Percentiles rank a stretch among this genome's conserved stretches.
Conservation (phyloP, 2,113 vertebrate species). For the Cairina moschata region DNA sequence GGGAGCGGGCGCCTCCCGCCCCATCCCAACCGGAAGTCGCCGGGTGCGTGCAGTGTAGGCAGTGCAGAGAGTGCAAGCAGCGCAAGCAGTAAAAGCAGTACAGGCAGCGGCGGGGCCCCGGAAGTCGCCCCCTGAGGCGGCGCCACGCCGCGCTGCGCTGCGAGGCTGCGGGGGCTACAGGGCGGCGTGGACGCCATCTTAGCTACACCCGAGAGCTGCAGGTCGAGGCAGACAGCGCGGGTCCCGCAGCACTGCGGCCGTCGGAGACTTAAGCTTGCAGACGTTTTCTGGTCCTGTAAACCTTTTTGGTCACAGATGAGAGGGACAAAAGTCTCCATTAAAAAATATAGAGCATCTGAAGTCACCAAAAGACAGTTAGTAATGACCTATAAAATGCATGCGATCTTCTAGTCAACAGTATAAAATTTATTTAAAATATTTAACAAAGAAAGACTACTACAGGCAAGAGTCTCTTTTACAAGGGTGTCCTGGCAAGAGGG, state of each 20-base stretch:
- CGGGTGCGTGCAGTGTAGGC: no score
- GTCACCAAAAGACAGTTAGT: constrained; percentile 59
- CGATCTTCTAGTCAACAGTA: constrained; percentile 50
- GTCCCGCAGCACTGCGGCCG: neutral
- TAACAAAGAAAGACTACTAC: constrained; percentile 66
- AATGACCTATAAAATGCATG: constrained; percentile 44
- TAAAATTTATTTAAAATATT: constrained; percentile 69
- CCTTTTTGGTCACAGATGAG: neutral
- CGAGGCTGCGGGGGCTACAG: no score
- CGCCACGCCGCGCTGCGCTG: no score
- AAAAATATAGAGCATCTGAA: constrained; percentile 31
- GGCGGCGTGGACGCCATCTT: no score
- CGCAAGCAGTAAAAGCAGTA: no score
- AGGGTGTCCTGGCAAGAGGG: constrained; percentile 74
- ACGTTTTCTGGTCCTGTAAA: neutral
- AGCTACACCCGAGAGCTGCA: neutral
- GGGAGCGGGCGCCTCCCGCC: no score
- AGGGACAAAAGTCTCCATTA: neutral
- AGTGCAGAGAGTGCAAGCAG: no score
- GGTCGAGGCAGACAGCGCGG: neutral
- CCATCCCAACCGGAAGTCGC: no score
- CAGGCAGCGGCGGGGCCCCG: no score
- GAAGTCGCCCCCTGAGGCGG: no score
- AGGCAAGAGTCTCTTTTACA: constrained; percentile 76
- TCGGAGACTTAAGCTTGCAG: neutral